These are phyloP conservation scores for Calephelis virginiensis DNA, from an alignment of 1,140 invertebrate species.

Conservation along the genomic window DNA sequence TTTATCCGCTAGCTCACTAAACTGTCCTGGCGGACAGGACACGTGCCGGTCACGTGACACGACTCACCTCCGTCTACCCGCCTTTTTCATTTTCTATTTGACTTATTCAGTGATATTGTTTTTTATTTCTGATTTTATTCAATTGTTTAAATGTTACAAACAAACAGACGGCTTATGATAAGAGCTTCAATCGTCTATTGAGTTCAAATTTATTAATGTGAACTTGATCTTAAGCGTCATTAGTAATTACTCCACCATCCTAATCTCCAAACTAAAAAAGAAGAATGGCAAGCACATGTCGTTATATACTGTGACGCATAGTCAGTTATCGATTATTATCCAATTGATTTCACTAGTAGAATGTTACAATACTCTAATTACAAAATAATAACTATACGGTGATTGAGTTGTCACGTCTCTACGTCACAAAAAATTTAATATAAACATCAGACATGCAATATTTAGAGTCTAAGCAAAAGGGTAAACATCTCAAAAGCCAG, in stretches of 20 bases:
- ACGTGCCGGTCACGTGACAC: slow-evolving; percentile 36
- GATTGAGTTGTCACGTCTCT: not conserved
- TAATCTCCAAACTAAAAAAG: too few species aligned
- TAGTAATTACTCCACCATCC: too few species aligned
- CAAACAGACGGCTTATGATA: not conserved
- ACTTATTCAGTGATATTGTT: slow-evolving; percentile 6
- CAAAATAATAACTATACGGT: too few species aligned
- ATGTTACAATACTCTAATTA: too few species aligned
- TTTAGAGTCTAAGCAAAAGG: slow-evolving; percentile 18
- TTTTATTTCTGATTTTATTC: not conserved
- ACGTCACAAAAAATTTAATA: slow-evolving; percentile 5
- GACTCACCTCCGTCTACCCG: slow-evolving; percentile 44
- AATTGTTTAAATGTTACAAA: not conserved
- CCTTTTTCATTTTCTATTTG: slow-evolving; percentile 34
- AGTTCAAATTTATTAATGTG: too few species aligned
- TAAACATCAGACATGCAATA: slow-evolving; percentile 5
- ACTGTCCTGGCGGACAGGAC: slow-evolving; percentile 26
- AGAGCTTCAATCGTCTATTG: not conserved
- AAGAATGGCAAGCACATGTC: too few species aligned
- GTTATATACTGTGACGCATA: too few species aligned
- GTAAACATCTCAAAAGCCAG: slow-evolving; percentile 24
- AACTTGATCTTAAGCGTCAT: too few species aligned
- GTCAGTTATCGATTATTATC: too few species aligned
- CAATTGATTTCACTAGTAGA: too few species aligned
- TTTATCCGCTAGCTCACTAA: slow-evolving; percentile 33